These are phyloP conservation scores for Sceliomorpha sp. DNA, from an alignment of 2,888 invertebrate species.

Conservation along the genomic window DNA sequence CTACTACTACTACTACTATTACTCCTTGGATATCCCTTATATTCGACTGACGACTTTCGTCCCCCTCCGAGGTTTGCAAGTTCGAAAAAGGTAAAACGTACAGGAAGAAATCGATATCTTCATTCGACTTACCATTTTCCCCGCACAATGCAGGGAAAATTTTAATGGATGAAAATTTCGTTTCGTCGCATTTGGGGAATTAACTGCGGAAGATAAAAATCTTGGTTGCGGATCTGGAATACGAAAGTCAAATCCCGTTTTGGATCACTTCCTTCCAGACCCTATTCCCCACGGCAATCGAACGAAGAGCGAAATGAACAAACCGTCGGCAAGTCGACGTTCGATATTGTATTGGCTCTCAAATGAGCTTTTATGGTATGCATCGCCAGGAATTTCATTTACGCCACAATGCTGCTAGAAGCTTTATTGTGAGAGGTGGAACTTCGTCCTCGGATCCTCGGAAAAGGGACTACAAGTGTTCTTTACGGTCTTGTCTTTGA, in stretches of 20 bases:
- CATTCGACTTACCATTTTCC: too few relatives aligned
- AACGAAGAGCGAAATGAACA: neutral
- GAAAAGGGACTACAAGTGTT: neutral
- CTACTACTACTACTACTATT: neutral
- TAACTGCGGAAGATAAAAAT: too few relatives aligned
- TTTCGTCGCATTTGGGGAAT: too few relatives aligned
- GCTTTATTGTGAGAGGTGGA: slow-evolving; percentile 28
- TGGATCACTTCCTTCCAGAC: too few relatives aligned
- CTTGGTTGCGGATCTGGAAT: too few relatives aligned
- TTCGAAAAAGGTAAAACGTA: too few relatives aligned
- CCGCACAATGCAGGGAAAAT: too few relatives aligned
- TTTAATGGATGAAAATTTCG: too few relatives aligned
- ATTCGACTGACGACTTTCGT: slow-evolving; percentile 4
- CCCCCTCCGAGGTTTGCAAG: too few relatives aligned
- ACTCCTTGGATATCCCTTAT: slow-evolving; percentile 1
- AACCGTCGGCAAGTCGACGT: slow-evolving; percentile 27
- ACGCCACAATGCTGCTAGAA: slow-evolving; percentile 33
- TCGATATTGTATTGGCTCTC: slow-evolving; percentile 23
- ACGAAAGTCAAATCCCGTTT: too few relatives aligned
- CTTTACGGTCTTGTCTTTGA: slow-evolving; percentile 24
- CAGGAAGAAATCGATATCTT: too few relatives aligned
- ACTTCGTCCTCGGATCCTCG: slow-evolving; percentile 18
- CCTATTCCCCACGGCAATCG: too few relatives aligned
- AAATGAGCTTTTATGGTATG: slow-evolving; percentile 27
- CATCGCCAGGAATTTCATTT: slow-evolving; percentile 39